phyloP scores from a whole-genome alignment of 2,797 vertebrate genomes.

The Benthosema pterotum region DNA sequence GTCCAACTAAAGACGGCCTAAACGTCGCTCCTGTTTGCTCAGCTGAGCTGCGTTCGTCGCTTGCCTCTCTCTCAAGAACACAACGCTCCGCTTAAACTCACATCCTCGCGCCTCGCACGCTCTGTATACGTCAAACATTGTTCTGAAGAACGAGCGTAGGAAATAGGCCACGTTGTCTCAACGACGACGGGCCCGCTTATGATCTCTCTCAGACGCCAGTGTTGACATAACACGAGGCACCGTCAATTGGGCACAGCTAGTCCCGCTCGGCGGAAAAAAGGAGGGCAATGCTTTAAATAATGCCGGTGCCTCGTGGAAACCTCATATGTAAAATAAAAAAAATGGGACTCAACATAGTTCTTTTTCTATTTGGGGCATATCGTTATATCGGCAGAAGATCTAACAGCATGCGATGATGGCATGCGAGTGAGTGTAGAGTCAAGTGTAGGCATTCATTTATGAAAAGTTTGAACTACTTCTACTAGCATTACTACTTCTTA shows the following conservation, averaged over 20 bases:
- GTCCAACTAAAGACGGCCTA: conserved; percentile 57
- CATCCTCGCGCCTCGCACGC: not conserved
- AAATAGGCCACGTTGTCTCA: not conserved
- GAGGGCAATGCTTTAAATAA: too few relatives aligned
- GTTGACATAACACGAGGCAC: conserved; percentile 12
- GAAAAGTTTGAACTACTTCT: too few relatives aligned
- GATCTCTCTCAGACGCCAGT: not conserved
- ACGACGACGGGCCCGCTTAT: not conserved
- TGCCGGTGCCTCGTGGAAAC: too few relatives aligned
- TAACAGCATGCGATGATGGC: too few relatives aligned
- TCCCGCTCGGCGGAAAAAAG: too few relatives aligned
- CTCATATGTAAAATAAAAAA: too few relatives aligned
- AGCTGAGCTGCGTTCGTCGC: conserved; percentile 12
- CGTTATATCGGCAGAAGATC: too few relatives aligned
- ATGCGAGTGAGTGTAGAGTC: too few relatives aligned
- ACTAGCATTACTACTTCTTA: too few relatives aligned
- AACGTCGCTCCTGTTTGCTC: conserved; percentile 19
- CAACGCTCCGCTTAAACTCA: not conserved
- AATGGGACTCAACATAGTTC: too few relatives aligned
- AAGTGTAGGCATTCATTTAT: too few relatives aligned
- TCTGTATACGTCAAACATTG: not conserved
- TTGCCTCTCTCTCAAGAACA: conserved; percentile 25
- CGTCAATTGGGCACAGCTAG: not conserved
- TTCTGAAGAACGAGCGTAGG: conserved; percentile 2
- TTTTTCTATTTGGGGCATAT: too few relatives aligned